Evolutionary conservation across 2,888 invertebrate species (phyloP).

Genomic region (Megamerina dolium): DNA sequence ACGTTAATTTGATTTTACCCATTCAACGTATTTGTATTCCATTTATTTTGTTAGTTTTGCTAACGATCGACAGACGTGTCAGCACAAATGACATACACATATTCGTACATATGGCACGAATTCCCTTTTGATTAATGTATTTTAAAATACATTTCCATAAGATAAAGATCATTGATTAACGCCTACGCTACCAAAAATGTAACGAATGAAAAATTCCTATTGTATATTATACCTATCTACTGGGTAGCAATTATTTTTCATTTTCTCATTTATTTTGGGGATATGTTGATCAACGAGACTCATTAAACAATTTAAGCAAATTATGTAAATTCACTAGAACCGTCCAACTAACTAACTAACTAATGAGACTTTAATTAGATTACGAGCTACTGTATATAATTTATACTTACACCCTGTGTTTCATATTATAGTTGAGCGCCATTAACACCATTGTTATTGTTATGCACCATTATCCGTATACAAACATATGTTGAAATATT

Average conservation of each 20-base stretch:
- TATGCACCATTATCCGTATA: no score
- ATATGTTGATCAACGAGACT: not conserved
- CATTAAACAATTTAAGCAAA: conserved; percentile 4
- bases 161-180: conserved; percentile 21
- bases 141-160: conserved; percentile 3
- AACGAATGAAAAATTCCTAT: not conserved
- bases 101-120: not conserved
- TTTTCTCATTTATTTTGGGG: no score
- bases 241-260: no score
- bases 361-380: conserved; percentile 30
- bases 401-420: conserved; percentile 32
- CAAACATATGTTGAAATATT: no score
- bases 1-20: conserved; percentile 20
- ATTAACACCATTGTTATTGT: conserved; percentile 1
- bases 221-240: no score
- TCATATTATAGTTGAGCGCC: conserved; percentile 3
- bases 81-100: not conserved
- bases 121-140: conserved; percentile 11
- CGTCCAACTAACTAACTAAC: no score
- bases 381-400: conserved; percentile 12
- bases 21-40: not conserved
- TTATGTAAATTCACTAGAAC: conserved; percentile 9
- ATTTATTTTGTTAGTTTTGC: conserved; percentile 19
- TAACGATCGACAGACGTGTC: conserved; percentile 15
- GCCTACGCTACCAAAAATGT: conserved; percentile 22